phyloP scores from a whole-genome alignment of 2,797 vertebrate genomes.

The Anabacerthia variegaticeps region DNA sequence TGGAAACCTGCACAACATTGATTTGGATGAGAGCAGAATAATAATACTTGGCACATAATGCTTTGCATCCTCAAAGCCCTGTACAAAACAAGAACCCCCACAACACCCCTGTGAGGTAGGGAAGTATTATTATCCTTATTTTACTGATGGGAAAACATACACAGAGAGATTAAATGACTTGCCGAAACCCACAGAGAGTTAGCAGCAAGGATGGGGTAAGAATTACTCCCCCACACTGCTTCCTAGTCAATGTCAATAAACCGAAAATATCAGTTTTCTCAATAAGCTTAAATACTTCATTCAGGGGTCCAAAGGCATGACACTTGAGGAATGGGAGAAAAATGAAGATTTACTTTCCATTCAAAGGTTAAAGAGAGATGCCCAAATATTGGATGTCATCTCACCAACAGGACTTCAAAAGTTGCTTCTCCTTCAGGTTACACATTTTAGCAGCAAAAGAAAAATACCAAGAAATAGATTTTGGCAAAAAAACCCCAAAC shows the following conservation, averaged over 20 bases:
- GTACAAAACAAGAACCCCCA: conserved; percentile 53
- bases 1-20: not conserved
- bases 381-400: conserved; percentile 66
- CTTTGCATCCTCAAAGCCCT: conserved; percentile 53
- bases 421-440: conserved; percentile 73
- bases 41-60: conserved; percentile 30
- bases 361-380: conserved; percentile 68
- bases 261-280: conserved; percentile 73
- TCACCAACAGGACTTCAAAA: conserved; percentile 71
- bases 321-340: conserved; percentile 75
- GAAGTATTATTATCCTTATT: conserved; percentile 61
- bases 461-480: conserved; percentile 69
- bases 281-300: conserved; percentile 71
- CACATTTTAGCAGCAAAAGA: conserved; percentile 77
- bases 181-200: conserved; percentile 7
- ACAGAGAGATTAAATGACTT: conserved; percentile 42
- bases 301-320: conserved; percentile 76
- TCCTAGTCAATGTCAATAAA: conserved; percentile 78
- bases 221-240: conserved; percentile 9
- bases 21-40: conserved; percentile 39
- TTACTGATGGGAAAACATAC: conserved; percentile 34
- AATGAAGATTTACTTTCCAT: conserved; percentile 83
- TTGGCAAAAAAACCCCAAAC: conserved; percentile 16
- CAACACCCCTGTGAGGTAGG: conserved; percentile 69
- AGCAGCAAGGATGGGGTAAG: not conserved